These are phyloP conservation scores for Hylyphantes graminicola DNA, from an alignment of 1,140 invertebrate genomes.

Conservation along the genomic window DNA sequence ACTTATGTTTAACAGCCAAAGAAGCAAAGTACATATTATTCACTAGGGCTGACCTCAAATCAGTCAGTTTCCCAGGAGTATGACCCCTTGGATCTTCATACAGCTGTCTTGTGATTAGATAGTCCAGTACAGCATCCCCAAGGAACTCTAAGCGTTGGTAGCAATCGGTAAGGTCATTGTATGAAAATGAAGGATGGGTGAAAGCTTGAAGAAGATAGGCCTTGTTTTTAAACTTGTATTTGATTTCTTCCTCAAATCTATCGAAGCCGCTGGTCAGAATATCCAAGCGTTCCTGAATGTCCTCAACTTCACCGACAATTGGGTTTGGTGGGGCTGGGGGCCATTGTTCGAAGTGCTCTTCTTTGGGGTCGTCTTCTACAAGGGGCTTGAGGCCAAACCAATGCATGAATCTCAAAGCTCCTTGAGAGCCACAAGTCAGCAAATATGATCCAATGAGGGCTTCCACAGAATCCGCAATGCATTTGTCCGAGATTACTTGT, in stretches of 20 bases:
- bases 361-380: neutral
- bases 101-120: slow-evolving; percentile 88
- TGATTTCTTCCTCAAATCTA: slow-evolving; percentile 74
- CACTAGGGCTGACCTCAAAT: slow-evolving; percentile 91
- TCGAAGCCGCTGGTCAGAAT: slow-evolving; percentile 43
- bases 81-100: slow-evolving; percentile 78
- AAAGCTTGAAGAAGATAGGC: slow-evolving; percentile 69
- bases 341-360: slow-evolving; percentile 16
- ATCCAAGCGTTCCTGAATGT: neutral
- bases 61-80: slow-evolving; percentile 87
- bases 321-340: slow-evolving; percentile 34
- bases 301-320: neutral
- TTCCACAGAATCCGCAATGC: slow-evolving; percentile 84
- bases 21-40: slow-evolving; percentile 96
- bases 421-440: slow-evolving; percentile 71
- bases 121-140: slow-evolving; percentile 80
- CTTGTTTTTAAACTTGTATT: slow-evolving; percentile 77
- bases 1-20: slow-evolving; percentile 84
- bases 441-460: slow-evolving; percentile 83
- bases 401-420: slow-evolving; percentile 76
- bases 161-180: slow-evolving; percentile 73
- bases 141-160: slow-evolving; percentile 75
- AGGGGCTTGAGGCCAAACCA: slow-evolving; percentile 72
- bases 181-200: slow-evolving; percentile 73
- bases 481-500: slow-evolving; percentile 74